Base-by-base conservation (phyloP, 2,797 vertebrate species). In the Fistularia commersonii region DNA sequence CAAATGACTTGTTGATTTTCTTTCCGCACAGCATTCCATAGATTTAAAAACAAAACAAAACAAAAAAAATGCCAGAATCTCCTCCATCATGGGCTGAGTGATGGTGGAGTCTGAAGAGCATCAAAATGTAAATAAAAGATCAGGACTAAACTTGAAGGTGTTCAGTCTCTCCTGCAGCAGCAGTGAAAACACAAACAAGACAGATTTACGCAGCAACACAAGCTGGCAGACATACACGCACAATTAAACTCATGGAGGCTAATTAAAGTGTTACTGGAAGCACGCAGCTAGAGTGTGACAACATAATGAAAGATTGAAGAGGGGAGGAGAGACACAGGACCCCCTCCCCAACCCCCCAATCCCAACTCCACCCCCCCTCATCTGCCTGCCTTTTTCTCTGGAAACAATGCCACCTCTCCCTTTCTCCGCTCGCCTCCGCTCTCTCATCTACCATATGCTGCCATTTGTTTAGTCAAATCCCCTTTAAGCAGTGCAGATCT, bases 381-480 rank as follows among this genome's bases (percentile, higher is more conserved):
- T 68, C 64, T 71, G 59, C 55, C 54, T 52, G 57, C 66, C 66
- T 72, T 56, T 68, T 74, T 75, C 51, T 75, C 74, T 78, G 84
- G 87, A 89, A 91, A 89, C 88, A 89, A 90, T 90, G 82, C 76
- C 74, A 81, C 78, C 80, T 79, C 78, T 78, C 80, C 76, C 76
- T 64, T 72, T 74, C 81, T 76, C 53, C 67, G 12, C 59, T 76
- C 54, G 39, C 73, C 61, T 58, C 65, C 54, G 61, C 73, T 73
- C 79, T 85, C 86, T 86, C 88, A 88, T 91, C 88, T 89, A 86
- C 89, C 90, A 92, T 92, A 92, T 91, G 90, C 86, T 91, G 87
- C 87, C 83, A 86, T 90, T 92, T 91, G 90, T 89, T 90, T 88
- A 75, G 84, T 87, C 84, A 85, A 90, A 89, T 87, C 84, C 83